These are phyloP conservation scores for Dolichotis patagonum DNA, from an alignment of 2,113 vertebrate genomes.

Conservation along the genomic window DNA sequence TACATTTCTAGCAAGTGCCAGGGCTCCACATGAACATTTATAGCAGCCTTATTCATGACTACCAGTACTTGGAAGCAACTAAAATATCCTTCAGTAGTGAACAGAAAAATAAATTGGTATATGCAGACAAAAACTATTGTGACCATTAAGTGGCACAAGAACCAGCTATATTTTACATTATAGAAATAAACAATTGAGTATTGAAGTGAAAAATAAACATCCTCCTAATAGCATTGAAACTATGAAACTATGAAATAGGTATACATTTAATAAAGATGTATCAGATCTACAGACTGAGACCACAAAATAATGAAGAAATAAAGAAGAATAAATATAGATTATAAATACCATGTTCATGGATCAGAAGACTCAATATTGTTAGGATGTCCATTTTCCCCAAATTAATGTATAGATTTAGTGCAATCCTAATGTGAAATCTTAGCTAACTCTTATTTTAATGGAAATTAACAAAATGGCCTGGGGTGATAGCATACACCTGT, in stretches of 20 bases:
- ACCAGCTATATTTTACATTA: not conserved
- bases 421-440: not conserved
- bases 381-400: not conserved
- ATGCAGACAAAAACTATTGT: not conserved
- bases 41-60: not conserved
- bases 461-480: not conserved
- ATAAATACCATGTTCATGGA: not conserved
- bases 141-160: not conserved
- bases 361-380: not conserved
- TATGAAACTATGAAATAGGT: not conserved
- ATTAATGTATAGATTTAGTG: not conserved
- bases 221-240: slow-evolving; percentile 10
- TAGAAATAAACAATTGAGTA: not conserved
- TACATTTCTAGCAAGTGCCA: not conserved
- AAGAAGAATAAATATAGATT: not conserved
- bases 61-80: not conserved
- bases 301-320: slow-evolving; percentile 11
- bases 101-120: not conserved
- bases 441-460: slow-evolving; percentile 21
- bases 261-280: not conserved
- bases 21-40: not conserved
- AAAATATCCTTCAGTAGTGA: not conserved
- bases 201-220: slow-evolving; percentile 24
- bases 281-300: not conserved
- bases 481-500: not conserved